Evolutionary conservation across 2,113 vertebrate genomes (phyloP), one percentile per base, ranked within the genome.

Genomic region (Cyprinodon tularosa): DNA sequence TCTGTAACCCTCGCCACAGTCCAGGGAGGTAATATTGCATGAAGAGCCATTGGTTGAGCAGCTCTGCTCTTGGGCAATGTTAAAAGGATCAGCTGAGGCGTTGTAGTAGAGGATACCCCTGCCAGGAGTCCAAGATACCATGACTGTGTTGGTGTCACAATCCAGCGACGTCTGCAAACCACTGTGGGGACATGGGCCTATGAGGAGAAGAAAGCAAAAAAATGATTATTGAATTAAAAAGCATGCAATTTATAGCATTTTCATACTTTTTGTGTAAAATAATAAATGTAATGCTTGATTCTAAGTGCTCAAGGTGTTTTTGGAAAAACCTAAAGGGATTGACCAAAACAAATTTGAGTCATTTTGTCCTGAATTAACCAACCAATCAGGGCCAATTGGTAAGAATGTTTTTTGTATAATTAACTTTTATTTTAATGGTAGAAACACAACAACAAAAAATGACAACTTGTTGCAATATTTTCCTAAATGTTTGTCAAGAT

Each of bases 101-200:
- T 85, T 91, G 68, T 95, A 95, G 66, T 69, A 79, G 17, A 81
- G 62, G 75, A 87, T 92, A 22, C 93, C 93, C 0, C 61, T 81
- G 22, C 93, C 93, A 0, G 78, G 77, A 0, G 70, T 91, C 95
- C 95, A 95, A 15, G 92, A 93, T 40, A 94, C 80, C 0, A 73
- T 5, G 0, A 84, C 89, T 1, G 84, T 85, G 77, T 94, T 93
- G 29, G 72, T 84, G 40, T 71, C 60, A 20, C 94, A 95, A 73
- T 93, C 76, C 70, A 93, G 22, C 0, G 45, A 39, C 0, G 77
- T 71, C 3, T 61, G 11, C 42, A 94, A 76, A 45, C 44, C 53
- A 15, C 71, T 84, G 71, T 90, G 89, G 17, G 87, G 86, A 82
- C 95, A 95, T 14, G 94, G 94, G 12, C 45, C 95, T 95, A 13